Conservation (phyloP, 2,113 vertebrate genomes). For the human (Homo sapiens) region DNA sequence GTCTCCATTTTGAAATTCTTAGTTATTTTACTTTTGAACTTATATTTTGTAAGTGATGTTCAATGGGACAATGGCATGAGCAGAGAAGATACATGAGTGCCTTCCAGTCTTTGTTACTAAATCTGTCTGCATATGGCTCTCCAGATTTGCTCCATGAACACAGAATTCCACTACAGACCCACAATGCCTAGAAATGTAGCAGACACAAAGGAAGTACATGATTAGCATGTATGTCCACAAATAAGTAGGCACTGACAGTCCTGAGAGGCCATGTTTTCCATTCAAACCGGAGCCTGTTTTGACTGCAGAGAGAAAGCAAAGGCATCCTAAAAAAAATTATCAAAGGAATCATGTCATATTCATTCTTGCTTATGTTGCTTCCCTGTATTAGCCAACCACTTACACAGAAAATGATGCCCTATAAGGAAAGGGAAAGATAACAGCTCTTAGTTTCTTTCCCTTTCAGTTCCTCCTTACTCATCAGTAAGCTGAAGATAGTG, state of each 20-base stretch:
- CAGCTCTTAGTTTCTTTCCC: not conserved
- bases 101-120: not conserved
- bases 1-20: not conserved
- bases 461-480: not conserved
- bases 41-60: not conserved
- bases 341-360: not conserved
- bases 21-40: constrained; percentile 14
- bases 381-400: not conserved
- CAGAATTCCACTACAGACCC: not conserved
- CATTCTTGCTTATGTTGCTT: not conserved
- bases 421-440: not conserved
- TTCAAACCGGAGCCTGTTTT: constrained; percentile 24
- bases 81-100: not conserved
- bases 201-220: not conserved
- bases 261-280: not conserved
- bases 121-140: not conserved
- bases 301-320: constrained; percentile 13
- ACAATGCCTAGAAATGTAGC: not conserved
- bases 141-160: not conserved
- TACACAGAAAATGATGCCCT: not conserved
- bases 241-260: not conserved
- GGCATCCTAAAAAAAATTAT: not conserved
- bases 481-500: not conserved
- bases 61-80: not conserved
- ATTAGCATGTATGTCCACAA: not conserved